Conservation (phyloP, 2,797 vertebrate genomes). For the Agapornis canus region DNA sequence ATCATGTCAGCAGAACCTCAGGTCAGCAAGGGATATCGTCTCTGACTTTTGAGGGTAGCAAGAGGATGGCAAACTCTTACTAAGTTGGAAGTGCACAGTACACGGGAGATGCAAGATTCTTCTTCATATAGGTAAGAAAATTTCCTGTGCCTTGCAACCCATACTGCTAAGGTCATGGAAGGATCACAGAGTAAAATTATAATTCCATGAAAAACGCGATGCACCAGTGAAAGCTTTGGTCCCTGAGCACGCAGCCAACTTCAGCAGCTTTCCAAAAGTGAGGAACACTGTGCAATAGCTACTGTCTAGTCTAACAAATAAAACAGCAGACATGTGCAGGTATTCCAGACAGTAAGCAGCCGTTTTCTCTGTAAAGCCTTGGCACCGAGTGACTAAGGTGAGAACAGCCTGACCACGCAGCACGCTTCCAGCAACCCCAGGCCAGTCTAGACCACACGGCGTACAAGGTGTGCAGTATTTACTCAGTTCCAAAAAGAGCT, state of each 20-base stretch:
- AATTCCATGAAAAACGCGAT: rapidly evolving
- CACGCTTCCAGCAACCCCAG: not conserved
- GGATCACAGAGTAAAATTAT: not conserved
- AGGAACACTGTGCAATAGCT: not conserved
- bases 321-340: not conserved
- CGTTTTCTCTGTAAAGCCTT: not conserved
- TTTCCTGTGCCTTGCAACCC: rapidly evolving
- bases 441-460: not conserved
- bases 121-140: not conserved
- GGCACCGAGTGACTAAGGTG: not conserved
- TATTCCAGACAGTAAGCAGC: not conserved
- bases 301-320: rapidly evolving
- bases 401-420: not conserved
- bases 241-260: not conserved
- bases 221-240: not conserved
- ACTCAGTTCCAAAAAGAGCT: not conserved
- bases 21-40: not conserved
- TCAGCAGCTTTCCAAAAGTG: not conserved
- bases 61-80: not conserved
- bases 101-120: not conserved
- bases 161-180: not conserved
- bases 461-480: not conserved
- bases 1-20: not conserved
- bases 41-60: not conserved
- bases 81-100: rapidly evolving